phyloP scores from a whole-genome alignment of 2,888 invertebrate species.

The Shargacucullia verbasci region DNA sequence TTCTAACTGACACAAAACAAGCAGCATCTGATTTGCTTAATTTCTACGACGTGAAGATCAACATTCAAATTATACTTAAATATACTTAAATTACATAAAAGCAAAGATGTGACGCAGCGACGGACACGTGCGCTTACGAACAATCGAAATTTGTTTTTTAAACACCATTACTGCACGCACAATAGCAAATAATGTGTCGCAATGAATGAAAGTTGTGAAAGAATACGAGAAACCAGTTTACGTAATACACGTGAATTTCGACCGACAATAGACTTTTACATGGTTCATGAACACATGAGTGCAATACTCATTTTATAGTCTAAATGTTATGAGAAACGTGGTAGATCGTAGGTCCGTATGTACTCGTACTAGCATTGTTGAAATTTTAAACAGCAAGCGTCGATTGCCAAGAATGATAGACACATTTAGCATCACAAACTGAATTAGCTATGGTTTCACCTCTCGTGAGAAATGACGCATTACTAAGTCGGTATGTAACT shows the following conservation, averaged over 20 bases:
- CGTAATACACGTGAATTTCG: conserved; percentile 62
- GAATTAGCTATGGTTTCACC: conserved; percentile 40
- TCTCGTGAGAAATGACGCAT: conserved; percentile 28
- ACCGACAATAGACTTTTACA: conserved; percentile 57
- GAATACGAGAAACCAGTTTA: conserved; percentile 65
- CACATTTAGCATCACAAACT: conserved; percentile 34
- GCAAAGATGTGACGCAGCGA: conserved; percentile 38
- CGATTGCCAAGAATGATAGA: conserved; percentile 46
- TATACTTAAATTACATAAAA: conserved; percentile 26
- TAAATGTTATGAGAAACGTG: conserved; percentile 37
- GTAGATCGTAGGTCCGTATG: too few species aligned
- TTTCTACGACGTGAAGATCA: not conserved
- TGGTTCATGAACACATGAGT: conserved; percentile 59
- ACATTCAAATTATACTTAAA: conserved; percentile 3
- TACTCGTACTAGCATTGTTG: conserved; percentile 18
- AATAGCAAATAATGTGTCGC: conserved; percentile 63
- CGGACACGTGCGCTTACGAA: conserved; percentile 45
- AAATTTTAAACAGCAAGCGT: conserved; percentile 27
- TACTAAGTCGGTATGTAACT: not conserved
- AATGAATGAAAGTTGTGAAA: conserved; percentile 75
- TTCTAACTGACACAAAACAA: not conserved
- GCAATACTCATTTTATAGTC: conserved; percentile 53
- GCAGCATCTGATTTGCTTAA: not conserved
- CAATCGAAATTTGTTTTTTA: conserved; percentile 57
- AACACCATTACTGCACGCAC: conserved; percentile 59